Conservation (phyloP, 2,113 vertebrate species). For the Tupaia chinensis region DNA sequence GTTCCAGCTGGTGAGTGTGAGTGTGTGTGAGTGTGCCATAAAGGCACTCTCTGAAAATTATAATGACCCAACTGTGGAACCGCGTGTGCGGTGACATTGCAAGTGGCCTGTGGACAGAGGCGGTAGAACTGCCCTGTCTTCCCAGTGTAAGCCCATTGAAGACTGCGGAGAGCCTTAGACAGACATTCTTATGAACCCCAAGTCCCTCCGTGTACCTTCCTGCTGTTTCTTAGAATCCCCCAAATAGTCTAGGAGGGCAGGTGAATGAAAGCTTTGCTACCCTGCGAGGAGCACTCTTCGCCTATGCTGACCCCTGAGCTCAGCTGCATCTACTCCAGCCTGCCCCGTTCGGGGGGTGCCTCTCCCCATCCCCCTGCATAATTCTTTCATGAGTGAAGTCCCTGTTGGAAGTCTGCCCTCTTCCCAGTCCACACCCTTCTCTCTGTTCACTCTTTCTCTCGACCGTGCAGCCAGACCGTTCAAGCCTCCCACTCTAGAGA, state of each 20-base stretch:
- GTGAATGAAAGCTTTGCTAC: background rate
- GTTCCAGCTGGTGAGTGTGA: background rate
- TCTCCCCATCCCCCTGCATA: rapidly evolving
- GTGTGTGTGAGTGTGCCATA: background rate
- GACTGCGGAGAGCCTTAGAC: background rate
- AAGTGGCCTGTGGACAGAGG: too few relatives aligned
- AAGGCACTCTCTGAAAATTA: background rate
- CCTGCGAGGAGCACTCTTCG: rapidly evolving
- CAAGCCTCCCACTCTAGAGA: rapidly evolving
- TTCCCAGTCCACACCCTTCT: background rate
- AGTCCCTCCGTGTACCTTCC: background rate
- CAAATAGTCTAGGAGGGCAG: too few relatives aligned
- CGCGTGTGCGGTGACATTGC: background rate
- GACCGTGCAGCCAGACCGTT: rapidly evolving
- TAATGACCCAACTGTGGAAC: rapidly evolving
- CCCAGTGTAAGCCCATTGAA: too few relatives aligned
- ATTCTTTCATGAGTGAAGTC: background rate
- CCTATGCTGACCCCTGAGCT: background rate
- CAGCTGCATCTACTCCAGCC: background rate
- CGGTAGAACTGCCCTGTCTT: background rate
- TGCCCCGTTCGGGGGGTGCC: background rate
- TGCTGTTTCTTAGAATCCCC: background rate
- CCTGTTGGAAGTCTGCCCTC: background rate
- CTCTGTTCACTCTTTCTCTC: background rate
- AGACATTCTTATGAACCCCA: background rate